Base-by-base conservation (phyloP, 2,797 vertebrate species). In the Sebastes cheni region DNA sequence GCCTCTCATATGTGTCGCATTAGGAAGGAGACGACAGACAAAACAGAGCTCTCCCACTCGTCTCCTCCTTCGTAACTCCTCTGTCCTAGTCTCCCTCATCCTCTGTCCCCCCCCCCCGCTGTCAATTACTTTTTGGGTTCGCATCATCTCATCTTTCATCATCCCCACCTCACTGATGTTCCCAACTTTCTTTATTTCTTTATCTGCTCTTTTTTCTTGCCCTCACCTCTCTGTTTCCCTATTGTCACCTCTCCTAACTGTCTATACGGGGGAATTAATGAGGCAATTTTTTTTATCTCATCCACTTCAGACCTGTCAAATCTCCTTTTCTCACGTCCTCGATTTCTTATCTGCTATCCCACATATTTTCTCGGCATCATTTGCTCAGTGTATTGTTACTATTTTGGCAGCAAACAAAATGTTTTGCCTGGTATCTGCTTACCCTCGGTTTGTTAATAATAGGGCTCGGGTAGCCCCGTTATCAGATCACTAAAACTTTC, bases 1-100 rank as follows among this genome's bases (percentile, higher is more conserved):
- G 80, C 73, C 81, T 85, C 87, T 86, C 90, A 92, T 82, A 90
- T 93, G 92, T 82, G 89, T 91, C 67, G 75, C 90, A 92, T 94
- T 93, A 93, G 83, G 34, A 90, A 52, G 75, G 80, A 90, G 85
- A 92, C 67, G 81, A 87, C 78, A 87, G 86, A 93, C 85, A 86
- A 88, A 87, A 86, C 64, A 64, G 58, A 81, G 83, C 42, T 61
- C 85, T 64, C 75, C 8, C 42, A 32, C 75, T 69, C 6, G 8
- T 54, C 67, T 65, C 50, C 69, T 85, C 75, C 75, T 80, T 67
- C 70, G 8, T 58, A 23, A 27, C 78, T 72, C 36, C 62, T 77
- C 77, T 61, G 70, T 73, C 70, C 78, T 65, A 22, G 52, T 54
- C 67, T 67, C 78, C 64, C n/a, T 80, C 75, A 55, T 76, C 68